These are phyloP conservation scores for Rhynchonema sp. DNA, from an alignment of 2,888 invertebrate species.

Conservation along the genomic window DNA sequence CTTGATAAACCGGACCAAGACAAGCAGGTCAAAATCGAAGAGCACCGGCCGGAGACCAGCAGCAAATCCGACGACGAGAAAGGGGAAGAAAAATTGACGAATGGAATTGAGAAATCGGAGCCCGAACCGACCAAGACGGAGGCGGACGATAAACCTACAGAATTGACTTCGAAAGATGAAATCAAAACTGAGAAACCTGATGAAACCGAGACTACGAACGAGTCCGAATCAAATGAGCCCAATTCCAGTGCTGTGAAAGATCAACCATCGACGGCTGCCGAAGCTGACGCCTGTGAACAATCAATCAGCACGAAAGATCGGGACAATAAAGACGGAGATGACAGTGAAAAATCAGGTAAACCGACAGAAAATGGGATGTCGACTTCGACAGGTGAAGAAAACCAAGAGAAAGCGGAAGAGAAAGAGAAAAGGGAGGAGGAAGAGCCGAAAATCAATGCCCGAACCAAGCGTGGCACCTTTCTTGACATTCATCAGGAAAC, in stretches of 20 bases:
- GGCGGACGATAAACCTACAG: neutral
- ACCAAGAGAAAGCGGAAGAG: conserved; percentile 2
- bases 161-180: neutral
- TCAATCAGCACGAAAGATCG: too few species aligned
- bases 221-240: too few species aligned
- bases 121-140: neutral
- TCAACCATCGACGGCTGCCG: too few species aligned
- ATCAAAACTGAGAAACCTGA: neutral
- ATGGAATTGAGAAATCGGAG: neutral
- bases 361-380: conserved; percentile 17
- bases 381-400: neutral
- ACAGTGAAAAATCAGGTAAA: conserved; percentile 14
- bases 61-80: neutral
- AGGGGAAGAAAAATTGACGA: conserved; percentile 14
- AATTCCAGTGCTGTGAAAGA: too few species aligned
- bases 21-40: too few species aligned
- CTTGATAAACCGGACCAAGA: too few species aligned
- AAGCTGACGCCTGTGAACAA: too few species aligned
- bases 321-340: conserved; percentile 2
- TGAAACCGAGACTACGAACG: too few species aligned
- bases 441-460: conserved; percentile 3
- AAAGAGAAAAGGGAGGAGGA: neutral
- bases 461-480: conserved; percentile 15
- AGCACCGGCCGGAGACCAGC: neutral
- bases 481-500: conserved; percentile 13